Base-by-base conservation (phyloP, 2,888 invertebrate genomes). In the Arrhopalites spinosus region DNA sequence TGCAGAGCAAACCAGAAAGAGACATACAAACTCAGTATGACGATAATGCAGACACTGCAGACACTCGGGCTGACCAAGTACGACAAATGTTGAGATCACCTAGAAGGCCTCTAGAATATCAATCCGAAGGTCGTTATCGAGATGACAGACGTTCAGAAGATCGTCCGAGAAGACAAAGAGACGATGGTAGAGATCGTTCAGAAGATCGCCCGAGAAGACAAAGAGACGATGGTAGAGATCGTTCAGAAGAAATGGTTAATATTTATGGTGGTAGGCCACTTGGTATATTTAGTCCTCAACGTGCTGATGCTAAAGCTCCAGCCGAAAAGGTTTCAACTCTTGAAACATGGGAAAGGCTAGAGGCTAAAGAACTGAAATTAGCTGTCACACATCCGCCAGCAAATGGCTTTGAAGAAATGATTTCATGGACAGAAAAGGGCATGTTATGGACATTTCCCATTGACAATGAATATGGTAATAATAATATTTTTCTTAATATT, bases 381-480 rank as follows among this genome's bases (percentile, higher is more conserved):
- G 87, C 90, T 0, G 87, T 90, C 0, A 88, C 90, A 0, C 91
- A 91, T 85, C 91, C 93, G 0, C 95, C 96, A 0, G 85, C 88
- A 11, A 98, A 98, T 87, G 92, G 92, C 84, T 97, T 94, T 85
- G 93, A 98, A 86, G 95, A 98, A 86, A 92, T 96, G 91, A 92
- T 94, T 66, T 85, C 90, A 71, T 97, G 96, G 97, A 98, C 98
- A 0, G 91, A 95, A 74, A 91, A 95, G 85, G 96, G 95, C 59
- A 97, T 96, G 86, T 86, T 98, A 17, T 99, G 98, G 98, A 90
- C 91, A 81, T 99, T 97, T 85, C 99, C 99, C 1, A 95, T 99
- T 78, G 89, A 99, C 86, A 99, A 99, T 87, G 98, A 99, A 86
- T 93, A 94, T 88, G 97, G 95, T 92, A 86, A 74, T 76, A 29